phyloP scores from a whole-genome alignment of 2,113 vertebrate genomes.

The Cardinalis cardinalis region DNA sequence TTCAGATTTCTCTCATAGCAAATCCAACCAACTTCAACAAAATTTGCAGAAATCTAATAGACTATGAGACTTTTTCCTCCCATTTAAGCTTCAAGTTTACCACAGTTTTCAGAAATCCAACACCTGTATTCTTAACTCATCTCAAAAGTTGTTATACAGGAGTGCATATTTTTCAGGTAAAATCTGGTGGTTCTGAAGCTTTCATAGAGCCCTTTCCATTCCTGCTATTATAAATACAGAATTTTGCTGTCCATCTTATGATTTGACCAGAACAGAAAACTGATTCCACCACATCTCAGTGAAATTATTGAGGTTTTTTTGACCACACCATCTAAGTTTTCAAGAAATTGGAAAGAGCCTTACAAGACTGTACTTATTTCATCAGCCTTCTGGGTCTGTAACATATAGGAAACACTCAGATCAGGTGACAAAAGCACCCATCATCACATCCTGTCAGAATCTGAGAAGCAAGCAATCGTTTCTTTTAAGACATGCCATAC shows the following conservation, averaged over 20 bases:
- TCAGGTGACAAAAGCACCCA: background rate
- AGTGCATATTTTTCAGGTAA: background rate
- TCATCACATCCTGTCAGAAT: background rate
- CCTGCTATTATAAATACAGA: background rate
- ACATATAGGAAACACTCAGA: background rate
- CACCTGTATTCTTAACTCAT: background rate
- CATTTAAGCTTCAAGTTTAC: background rate
- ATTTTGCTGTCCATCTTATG: background rate
- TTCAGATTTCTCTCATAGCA: background rate
- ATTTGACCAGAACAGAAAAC: background rate
- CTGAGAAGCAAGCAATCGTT: background rate
- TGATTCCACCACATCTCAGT: background rate
- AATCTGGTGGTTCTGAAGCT: background rate
- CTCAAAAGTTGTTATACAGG: background rate
- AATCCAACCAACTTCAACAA: background rate
- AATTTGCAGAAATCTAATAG: background rate
- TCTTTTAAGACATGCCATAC: background rate
- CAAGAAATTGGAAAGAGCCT: background rate
- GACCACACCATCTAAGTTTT: background rate
- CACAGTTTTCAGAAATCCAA: background rate
- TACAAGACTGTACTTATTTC: background rate
- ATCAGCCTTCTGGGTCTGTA: background rate
- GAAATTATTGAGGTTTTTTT: background rate
- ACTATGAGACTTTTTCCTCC: background rate
- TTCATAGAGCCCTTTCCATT: background rate